Evolutionary conservation across 2,113 vertebrate species (phyloP).

Genomic region (Megalops atlanticus): DNA sequence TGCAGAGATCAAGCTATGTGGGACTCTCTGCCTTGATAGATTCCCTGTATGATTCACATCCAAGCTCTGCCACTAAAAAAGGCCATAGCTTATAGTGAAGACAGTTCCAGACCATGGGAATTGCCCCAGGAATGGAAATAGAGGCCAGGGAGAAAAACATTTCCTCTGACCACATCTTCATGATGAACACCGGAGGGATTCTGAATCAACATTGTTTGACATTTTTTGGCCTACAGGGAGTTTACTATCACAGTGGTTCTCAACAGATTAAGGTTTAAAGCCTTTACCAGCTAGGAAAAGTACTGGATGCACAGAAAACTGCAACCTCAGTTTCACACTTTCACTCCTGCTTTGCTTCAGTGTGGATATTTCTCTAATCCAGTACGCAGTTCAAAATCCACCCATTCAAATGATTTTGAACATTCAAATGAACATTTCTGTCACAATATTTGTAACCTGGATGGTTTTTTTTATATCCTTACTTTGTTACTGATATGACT

Average conservation of each 20-base stretch:
- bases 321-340: background rate
- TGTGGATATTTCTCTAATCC: background rate
- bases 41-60: constrained; percentile 7
- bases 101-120: background rate
- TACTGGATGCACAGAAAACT: background rate
- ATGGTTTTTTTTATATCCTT: too few species aligned
- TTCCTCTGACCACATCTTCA: background rate
- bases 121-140: background rate
- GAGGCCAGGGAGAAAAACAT: background rate
- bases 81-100: background rate
- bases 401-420: background rate
- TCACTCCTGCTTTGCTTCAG: background rate
- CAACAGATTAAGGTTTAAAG: constrained; percentile 31
- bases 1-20: constrained; percentile 9
- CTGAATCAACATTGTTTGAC: background rate
- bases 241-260: background rate
- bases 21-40: background rate
- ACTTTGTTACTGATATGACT: too few species aligned
- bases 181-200: background rate
- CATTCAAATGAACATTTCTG: too few species aligned
- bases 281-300: constrained; percentile 24
- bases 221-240: background rate
- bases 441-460: too few species aligned
- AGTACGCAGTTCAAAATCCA: background rate
- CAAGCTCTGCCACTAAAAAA: constrained; percentile 1